Evolutionary conservation across 2,888 invertebrate species (phyloP).

Genomic region (Phengaris alcon): DNA sequence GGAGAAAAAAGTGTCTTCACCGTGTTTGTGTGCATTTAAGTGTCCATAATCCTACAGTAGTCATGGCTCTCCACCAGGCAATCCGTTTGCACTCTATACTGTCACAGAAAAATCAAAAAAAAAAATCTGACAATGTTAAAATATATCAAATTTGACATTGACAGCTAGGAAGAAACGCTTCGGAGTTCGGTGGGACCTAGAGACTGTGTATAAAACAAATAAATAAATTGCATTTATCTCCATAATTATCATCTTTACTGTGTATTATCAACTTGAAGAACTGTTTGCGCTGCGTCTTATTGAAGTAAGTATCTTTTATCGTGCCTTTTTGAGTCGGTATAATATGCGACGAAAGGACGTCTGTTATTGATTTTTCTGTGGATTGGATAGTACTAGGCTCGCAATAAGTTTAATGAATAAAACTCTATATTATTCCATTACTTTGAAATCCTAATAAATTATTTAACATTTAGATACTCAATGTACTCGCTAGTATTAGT

Average conservation of each 20-base stretch:
- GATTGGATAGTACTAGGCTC: slow-evolving; percentile 24
- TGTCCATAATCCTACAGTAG: no score
- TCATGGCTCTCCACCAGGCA: no score
- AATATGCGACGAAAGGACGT: slow-evolving; percentile 7
- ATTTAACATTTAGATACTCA: neutral
- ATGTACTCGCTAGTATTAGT: neutral
- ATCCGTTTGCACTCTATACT: neutral
- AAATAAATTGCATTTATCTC: slow-evolving; percentile 19
- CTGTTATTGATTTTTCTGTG: slow-evolving; percentile 36
- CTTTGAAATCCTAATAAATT: neutral
- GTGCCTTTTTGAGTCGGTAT: neutral
- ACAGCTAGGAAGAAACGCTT: neutral
- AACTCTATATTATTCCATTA: neutral
- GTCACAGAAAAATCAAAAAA: neutral
- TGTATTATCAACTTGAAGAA: neutral
- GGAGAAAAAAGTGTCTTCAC: no score
- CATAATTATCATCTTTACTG: neutral
- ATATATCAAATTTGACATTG: slow-evolving; percentile 15
- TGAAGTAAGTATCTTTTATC: slow-evolving; percentile 3
- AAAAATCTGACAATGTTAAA: neutral
- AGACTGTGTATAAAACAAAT: slow-evolving; percentile 11
- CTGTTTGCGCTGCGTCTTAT: neutral
- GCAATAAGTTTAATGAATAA: slow-evolving; percentile 10
- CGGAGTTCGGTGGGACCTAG: neutral
- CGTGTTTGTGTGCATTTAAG: no score